phyloP scores from a whole-genome alignment of 2,888 invertebrate species.

The Cheilosia vulpina region DNA sequence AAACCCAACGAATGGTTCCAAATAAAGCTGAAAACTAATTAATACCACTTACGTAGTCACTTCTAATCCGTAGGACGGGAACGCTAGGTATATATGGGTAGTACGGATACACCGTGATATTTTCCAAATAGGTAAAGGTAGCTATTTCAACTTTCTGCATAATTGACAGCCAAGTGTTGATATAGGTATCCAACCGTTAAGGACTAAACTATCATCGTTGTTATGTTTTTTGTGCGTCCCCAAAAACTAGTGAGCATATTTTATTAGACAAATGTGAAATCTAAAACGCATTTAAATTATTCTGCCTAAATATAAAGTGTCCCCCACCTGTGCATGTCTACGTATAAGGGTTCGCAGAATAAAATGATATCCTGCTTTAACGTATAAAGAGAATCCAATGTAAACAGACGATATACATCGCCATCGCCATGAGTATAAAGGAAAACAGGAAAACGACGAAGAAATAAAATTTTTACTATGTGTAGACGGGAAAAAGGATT shows the following conservation, averaged over 20 bases:
- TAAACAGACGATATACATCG: slow-evolving; percentile 63
- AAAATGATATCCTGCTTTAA: slow-evolving; percentile 46
- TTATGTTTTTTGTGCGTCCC: not conserved
- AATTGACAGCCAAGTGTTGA: slow-evolving; percentile 51
- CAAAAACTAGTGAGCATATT: slow-evolving; percentile 45
- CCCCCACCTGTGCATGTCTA: not conserved
- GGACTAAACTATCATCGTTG: slow-evolving; percentile 24
- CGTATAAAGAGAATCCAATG: slow-evolving; percentile 48
- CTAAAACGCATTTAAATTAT: slow-evolving; percentile 56
- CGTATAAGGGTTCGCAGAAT: slow-evolving; percentile 13
- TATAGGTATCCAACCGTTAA: slow-evolving; percentile 38
- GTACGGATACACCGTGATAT: slow-evolving; percentile 31
- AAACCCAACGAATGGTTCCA: slow-evolving; percentile 27
- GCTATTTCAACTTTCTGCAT: slow-evolving; percentile 53
- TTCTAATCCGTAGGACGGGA: slow-evolving; percentile 23
- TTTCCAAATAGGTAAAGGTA: slow-evolving; percentile 28
- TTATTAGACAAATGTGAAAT: slow-evolving; percentile 43
- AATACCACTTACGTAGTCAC: slow-evolving; percentile 47
- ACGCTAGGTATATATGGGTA: not conserved
- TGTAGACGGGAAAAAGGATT: slow-evolving; percentile 78
- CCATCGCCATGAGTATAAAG: slow-evolving; percentile 21
- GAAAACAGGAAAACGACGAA: slow-evolving; percentile 40
- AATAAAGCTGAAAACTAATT: slow-evolving; percentile 58
- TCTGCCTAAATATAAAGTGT: slow-evolving; percentile 8
- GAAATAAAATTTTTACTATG: slow-evolving; percentile 75